These are phyloP conservation scores for Anthopleura sola DNA, from an alignment of 64 coral and sea anemone species.

Conservation along the genomic window DNA sequence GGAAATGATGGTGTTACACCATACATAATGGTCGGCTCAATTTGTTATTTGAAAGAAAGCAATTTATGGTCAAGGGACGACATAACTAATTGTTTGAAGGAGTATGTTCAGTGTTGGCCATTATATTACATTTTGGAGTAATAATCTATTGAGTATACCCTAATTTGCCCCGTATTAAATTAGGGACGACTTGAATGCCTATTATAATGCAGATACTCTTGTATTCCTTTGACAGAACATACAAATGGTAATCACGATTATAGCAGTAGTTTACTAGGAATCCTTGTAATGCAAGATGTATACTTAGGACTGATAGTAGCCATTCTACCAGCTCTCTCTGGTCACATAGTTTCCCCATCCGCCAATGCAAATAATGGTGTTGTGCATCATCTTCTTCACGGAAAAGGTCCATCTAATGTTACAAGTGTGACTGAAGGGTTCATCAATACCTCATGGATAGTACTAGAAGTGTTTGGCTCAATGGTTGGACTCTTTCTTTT, in stretches of 20 bases:
- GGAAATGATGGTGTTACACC: too few relatives aligned
- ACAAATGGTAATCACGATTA: conserved; percentile 92
- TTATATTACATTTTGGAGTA: too few relatives aligned
- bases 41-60: too few relatives aligned
- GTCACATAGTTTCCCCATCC: conserved; percentile 50
- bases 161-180: too few relatives aligned
- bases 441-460: conserved; percentile 44
- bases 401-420: neutral
- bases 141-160: too few relatives aligned
- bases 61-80: too few relatives aligned
- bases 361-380: conserved; percentile 40
- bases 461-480: conserved; percentile 74
- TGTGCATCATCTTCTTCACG: conserved; percentile 58
- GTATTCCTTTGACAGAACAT: conserved; percentile 52
- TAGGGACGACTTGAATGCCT: too few relatives aligned
- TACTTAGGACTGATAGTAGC: conserved; percentile 86
- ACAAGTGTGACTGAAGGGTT: conserved; percentile 45
- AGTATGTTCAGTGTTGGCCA: too few relatives aligned
- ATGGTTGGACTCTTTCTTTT: conserved; percentile 57
- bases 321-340: conserved; percentile 83
- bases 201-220: neutral
- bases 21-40: too few relatives aligned
- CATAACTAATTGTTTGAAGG: too few relatives aligned
- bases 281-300: conserved; percentile 98
- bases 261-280: conserved; percentile 81